Evolutionary conservation across 2,888 invertebrate species (phyloP), one percentile per base, ranked within the genome.

Genomic region (Oscheius myriophilus): DNA sequence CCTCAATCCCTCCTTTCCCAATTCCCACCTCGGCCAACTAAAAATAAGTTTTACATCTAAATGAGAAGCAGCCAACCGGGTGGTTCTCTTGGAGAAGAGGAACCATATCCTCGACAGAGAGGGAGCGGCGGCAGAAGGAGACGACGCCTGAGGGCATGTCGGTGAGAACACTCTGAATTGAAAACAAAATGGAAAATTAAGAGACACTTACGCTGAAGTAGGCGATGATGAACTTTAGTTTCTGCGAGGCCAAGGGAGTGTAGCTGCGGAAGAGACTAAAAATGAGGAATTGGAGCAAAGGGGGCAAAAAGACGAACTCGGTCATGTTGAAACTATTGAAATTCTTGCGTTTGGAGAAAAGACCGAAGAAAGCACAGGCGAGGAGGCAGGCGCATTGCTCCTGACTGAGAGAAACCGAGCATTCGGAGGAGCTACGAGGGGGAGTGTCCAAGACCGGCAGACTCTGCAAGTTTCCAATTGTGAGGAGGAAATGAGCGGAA

Each of bases 311-410:
- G 33, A 33, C 33, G 33, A 33, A 9, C 33, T 9, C 9, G 33
- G 33, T 33, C 33, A 33, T 33, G 42, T 54, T 21, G 53, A 67
- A 33, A 18, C 49, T 23, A 45, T 25, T 42, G 33, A 25, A 49
- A 14, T 46, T 9, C 14, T 26, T 16, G 0, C 26, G 18, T 21
- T 2, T 43, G n/a, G 93, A 96, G 88, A 93, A 96, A 42, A 96
- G 95, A 87, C 95, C 95, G 80, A 97, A 91, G 88, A 97, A 96
- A 16, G 94, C 95, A 89, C 96, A 95, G 0, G 96, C 95, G 73
- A 97, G 87, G 61, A 97, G 88, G 82, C 92, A 92, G 0, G 93
- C 91, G 65, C 93, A 91, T 89, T 96, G 96, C 55, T 87, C 82
- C 74, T 90, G 90, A 91, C 88, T 88, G 64, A 90, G 86, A 65